phyloP scores from a whole-genome alignment of 1,140 invertebrate genomes.

The Drosophila novamexicana region DNA sequence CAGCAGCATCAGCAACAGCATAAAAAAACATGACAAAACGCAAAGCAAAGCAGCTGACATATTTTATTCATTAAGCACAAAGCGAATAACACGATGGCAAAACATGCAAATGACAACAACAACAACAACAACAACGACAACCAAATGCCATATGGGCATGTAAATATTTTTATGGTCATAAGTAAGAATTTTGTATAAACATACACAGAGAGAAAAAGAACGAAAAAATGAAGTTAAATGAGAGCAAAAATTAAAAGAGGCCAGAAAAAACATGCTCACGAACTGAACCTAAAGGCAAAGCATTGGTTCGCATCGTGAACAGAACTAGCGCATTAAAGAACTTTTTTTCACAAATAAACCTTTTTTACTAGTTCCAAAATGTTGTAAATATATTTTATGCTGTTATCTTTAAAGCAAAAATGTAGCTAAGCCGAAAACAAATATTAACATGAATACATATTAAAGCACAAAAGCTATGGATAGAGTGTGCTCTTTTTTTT shows the following conservation, averaged over 20 bases:
- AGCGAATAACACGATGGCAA: constrained; percentile 68
- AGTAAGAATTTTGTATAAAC: constrained; percentile 73
- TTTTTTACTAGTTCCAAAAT: too few relatives aligned
- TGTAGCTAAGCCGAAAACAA: too few relatives aligned
- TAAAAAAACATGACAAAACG: constrained; percentile 17
- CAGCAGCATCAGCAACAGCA: constrained; percentile 31
- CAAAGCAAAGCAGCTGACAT: constrained; percentile 69
- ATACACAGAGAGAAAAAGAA: constrained; percentile 2
- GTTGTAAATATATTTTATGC: too few relatives aligned
- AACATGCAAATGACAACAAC: constrained; percentile 77
- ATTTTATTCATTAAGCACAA: constrained; percentile 79
- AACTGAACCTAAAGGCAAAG: too few relatives aligned
- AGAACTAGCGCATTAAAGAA: too few relatives aligned
- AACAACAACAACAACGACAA: constrained; percentile 39
- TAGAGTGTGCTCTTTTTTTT: background rate
- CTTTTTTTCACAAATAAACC: too few relatives aligned
- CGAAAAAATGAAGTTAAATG: background rate
- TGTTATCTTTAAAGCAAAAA: too few relatives aligned
- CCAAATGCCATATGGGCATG: constrained; percentile 61
- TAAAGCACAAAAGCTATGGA: too few relatives aligned
- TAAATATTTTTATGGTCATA: constrained; percentile 83
- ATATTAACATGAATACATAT: too few relatives aligned
- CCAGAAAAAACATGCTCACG: too few relatives aligned
- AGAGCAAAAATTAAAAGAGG: too few relatives aligned
- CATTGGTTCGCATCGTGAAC: too few relatives aligned